Evolutionary conservation across 2,888 invertebrate genomes (phyloP).

Genomic region (Pogonocherus hispidulus): DNA sequence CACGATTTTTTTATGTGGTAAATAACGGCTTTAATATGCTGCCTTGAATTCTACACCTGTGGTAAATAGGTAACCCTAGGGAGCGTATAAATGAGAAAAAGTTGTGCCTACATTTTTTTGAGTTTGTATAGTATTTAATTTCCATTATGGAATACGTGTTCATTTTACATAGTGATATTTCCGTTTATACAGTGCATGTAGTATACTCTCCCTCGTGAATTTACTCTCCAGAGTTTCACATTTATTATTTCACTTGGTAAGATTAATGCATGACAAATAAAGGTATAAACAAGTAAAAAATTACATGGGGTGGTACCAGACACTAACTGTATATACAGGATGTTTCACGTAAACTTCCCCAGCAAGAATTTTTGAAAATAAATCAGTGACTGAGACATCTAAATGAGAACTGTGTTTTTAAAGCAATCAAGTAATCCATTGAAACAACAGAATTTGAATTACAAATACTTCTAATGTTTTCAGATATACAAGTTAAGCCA

Average conservation of each 20-base stretch:
- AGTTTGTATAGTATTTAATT: constrained; percentile 22
- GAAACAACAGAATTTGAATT: no score
- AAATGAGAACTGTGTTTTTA: no score
- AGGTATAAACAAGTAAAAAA: neutral
- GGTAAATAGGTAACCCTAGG: neutral
- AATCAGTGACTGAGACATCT: no score
- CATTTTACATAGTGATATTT: constrained; percentile 34
- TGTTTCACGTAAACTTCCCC: no score
- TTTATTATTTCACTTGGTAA: constrained; percentile 22
- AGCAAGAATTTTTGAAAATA: no score
- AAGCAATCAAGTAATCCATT: no score
- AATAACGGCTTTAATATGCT: neutral
- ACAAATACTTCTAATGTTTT: no score
- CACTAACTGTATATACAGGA: neutral
- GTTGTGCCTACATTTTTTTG: constrained; percentile 1
- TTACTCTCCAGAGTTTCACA: neutral
- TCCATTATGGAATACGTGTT: constrained; percentile 26
- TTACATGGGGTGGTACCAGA: neutral
- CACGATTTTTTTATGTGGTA: neutral
- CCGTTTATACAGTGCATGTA: constrained; percentile 21
- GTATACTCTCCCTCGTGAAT: constrained; percentile 15
- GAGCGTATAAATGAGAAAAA: constrained; percentile 1
- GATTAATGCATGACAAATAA: constrained; percentile 9
- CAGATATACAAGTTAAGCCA: no score
- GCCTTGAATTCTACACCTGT: neutral